Conservation (phyloP, 2,113 vertebrate species). For the Leucopsar rothschildi region DNA sequence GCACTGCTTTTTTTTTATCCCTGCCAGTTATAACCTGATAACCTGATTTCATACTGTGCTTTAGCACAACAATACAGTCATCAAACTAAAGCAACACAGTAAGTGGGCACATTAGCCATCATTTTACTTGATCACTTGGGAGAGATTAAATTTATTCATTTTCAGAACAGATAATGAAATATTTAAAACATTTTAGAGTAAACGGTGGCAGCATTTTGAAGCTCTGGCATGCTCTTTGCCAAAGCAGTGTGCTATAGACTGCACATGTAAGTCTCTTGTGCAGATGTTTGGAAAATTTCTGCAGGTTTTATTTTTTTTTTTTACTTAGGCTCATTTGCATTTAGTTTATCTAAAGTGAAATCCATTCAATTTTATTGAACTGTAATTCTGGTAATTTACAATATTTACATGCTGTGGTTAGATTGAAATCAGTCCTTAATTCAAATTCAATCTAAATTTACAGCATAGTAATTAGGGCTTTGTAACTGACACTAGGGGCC, state of each 20-base stretch:
- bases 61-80: constrained; percentile 75
- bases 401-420: constrained; percentile 82
- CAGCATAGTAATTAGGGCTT: constrained; percentile 85
- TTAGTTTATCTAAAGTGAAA: constrained; percentile 79
- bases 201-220: constrained; percentile 49
- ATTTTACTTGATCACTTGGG: constrained; percentile 78
- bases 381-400: constrained; percentile 85
- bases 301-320: not conserved
- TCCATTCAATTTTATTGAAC: constrained; percentile 84
- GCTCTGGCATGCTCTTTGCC: constrained; percentile 32
- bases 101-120: constrained; percentile 78
- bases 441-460: constrained; percentile 88
- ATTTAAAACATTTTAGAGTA: constrained; percentile 74
- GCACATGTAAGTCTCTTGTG: not conserved
- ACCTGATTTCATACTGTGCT: constrained; percentile 78
- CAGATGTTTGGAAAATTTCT: constrained; percentile 64
- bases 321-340: constrained; percentile 67
- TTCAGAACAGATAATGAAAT: constrained; percentile 80
- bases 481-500: constrained; percentile 82
- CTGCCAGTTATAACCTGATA: constrained; percentile 77
- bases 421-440: constrained; percentile 85
- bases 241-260: not conserved
- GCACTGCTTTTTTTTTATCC: constrained; percentile 61
- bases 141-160: constrained; percentile 81
- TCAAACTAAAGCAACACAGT: constrained; percentile 79